Conservation (phyloP, 2,888 invertebrate species). For the Drosophila prostipennis region DNA sequence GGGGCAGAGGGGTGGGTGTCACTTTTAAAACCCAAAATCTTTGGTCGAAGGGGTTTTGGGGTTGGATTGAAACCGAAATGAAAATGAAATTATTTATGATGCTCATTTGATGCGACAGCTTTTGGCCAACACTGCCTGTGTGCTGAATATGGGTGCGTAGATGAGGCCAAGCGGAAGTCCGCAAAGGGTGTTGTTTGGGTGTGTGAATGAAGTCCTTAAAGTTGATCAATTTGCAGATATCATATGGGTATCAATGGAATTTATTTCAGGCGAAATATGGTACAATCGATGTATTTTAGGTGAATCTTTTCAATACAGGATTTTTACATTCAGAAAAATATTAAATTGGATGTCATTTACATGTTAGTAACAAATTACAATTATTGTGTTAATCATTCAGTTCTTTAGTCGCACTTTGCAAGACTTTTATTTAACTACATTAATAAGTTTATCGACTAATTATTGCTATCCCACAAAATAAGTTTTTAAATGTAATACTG, state of each 20-base stretch:
- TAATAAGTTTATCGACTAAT: no score
- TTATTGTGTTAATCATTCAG: no score
- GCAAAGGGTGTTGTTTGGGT: neutral
- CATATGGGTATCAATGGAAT: neutral
- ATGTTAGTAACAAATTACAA: no score
- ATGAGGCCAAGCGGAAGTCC: slow-evolving; percentile 6
- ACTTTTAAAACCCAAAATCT: slow-evolving; percentile 31
- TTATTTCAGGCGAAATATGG: no score
- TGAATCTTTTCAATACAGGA: no score
- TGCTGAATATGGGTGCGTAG: neutral
- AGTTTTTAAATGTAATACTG: no score
- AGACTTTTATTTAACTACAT: no score
- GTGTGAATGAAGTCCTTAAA: neutral
- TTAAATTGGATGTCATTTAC: no score
- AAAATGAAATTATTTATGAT: slow-evolving; percentile 76
- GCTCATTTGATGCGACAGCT: slow-evolving; percentile 73
- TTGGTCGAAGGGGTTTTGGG: slow-evolving; percentile 37
- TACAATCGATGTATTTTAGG: neutral
- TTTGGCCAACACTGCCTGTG: slow-evolving; percentile 50
- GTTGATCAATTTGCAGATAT: neutral
- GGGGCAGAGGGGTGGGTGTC: slow-evolving; percentile 1
- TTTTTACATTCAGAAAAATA: no score
- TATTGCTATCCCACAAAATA: no score
- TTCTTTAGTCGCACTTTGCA: no score
- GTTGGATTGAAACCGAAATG: slow-evolving; percentile 57